A percentile compares a stretch with the other conserved stretches of the same genome.
Conservation (phyloP, 1,140 invertebrate species). For the Cotesia vestalis region DNA sequence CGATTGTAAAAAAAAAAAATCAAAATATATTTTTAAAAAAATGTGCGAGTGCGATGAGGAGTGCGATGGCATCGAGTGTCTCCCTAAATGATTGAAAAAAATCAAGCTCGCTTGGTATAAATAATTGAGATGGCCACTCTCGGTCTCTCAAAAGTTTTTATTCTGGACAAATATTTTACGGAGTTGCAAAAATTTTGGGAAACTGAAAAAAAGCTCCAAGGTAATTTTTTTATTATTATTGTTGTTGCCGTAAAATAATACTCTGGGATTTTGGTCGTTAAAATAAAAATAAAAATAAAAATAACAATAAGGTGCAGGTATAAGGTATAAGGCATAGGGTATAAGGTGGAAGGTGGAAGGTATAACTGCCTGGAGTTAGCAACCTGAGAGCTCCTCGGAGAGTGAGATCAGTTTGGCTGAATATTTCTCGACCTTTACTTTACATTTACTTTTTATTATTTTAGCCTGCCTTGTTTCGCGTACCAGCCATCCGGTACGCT, state of each 20-base stretch:
- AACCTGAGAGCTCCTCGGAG: constrained; percentile 11
- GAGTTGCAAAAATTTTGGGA: constrained; percentile 97
- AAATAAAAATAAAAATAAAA: not conserved
- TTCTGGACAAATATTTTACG: constrained; percentile 96
- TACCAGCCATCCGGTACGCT: not conserved
- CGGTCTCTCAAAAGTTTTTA: constrained; percentile 94
- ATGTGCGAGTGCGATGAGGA: constrained; percentile 61
- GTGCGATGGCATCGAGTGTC: constrained; percentile 39
- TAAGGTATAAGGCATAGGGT: not conserved
- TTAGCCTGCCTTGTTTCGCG: not conserved
- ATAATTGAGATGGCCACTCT: constrained; percentile 82
- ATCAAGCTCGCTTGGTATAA: not conserved
- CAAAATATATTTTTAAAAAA: constrained; percentile 35
- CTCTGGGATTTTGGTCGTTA: no score
- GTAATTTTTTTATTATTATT: constrained; percentile 60
- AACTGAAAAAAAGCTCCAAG: constrained; percentile 94
- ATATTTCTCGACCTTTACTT: constrained; percentile 27
- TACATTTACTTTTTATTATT: constrained; percentile 34
- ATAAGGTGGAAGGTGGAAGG: not conserved
- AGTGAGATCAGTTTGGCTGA: not conserved
- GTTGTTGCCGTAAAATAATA: no score
- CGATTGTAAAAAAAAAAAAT: not conserved
- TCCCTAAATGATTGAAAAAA: constrained; percentile 1
- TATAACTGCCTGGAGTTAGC: constrained; percentile 27
- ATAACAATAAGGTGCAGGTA: constrained; percentile 8